Conservation (phyloP, 2,888 invertebrate genomes). For the Pristionchus fissidentatus region DNA sequence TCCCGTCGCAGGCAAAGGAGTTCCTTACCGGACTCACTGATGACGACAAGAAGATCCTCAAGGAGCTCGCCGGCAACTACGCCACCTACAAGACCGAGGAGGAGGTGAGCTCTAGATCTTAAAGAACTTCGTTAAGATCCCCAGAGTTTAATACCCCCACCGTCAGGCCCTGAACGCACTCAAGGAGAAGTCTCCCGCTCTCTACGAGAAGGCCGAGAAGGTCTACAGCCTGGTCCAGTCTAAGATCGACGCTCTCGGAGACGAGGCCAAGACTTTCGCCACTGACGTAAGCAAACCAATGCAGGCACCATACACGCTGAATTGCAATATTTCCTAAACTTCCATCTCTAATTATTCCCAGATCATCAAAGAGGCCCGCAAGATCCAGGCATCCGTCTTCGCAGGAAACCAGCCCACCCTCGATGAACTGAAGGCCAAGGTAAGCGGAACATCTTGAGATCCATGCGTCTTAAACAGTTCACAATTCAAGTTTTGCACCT, state of each 20-base stretch:
- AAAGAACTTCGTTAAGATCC: too few relatives aligned
- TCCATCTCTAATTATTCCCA: not conserved
- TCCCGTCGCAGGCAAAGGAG: conserved; percentile 70
- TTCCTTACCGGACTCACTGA: conserved; percentile 70
- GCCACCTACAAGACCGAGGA: conserved; percentile 63
- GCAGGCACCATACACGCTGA: too few relatives aligned
- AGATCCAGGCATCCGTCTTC: conserved; percentile 50
- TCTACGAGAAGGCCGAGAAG: conserved; percentile 69
- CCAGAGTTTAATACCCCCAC: too few relatives aligned
- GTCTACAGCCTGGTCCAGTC: conserved; percentile 64
- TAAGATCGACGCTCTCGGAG: conserved; percentile 51
- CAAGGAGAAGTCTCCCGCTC: conserved; percentile 69
- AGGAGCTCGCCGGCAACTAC: conserved; percentile 68
- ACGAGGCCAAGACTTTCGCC: conserved; percentile 65
- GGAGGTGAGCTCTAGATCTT: too few relatives aligned
- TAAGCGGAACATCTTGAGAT: not conserved
- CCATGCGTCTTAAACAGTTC: not conserved
- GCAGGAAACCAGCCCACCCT: conserved; percentile 50
- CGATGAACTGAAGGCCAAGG: conserved; percentile 50
- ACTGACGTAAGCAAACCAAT: conserved; percentile 60
- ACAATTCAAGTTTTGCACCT: too few relatives aligned
- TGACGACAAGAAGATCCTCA: conserved; percentile 63
- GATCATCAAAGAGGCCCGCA: conserved; percentile 48
- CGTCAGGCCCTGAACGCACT: conserved; percentile 66
- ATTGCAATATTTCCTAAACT: too few relatives aligned